Evolutionary conservation across 2,797 vertebrate species (phyloP).

Genomic region (Tachyglossus aculeatus): DNA sequence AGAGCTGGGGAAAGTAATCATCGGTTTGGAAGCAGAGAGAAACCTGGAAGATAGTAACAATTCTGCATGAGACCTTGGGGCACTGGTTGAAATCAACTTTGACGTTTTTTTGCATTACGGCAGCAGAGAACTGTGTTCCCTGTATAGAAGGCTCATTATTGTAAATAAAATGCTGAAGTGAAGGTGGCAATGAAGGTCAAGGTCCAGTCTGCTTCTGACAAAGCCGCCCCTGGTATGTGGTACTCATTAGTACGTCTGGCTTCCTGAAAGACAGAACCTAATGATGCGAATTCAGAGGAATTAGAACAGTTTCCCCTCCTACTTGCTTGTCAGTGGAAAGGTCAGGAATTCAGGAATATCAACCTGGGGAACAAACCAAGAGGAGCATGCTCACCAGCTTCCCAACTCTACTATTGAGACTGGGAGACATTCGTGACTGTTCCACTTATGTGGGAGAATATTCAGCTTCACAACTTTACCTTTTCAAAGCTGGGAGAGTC

Average conservation of each 20-base stretch:
- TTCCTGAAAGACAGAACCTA: neutral
- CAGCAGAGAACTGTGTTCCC: neutral
- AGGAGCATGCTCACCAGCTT: too few relatives aligned
- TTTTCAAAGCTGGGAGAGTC: too few relatives aligned
- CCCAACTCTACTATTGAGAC: too few relatives aligned
- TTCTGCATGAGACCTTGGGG: neutral
- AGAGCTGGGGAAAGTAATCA: neutral
- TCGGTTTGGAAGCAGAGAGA: neutral
- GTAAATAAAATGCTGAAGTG: neutral
- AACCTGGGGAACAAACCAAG: too few relatives aligned
- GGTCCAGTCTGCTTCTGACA: neutral
- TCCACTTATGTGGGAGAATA: too few relatives aligned
- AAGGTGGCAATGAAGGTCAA: constrained; percentile 1
- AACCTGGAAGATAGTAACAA: neutral
- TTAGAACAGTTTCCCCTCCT: too few relatives aligned
- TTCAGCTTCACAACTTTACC: too few relatives aligned
- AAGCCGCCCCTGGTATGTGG: neutral
- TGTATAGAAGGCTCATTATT: neutral
- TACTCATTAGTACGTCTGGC: neutral
- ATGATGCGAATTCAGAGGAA: constrained; percentile 38
- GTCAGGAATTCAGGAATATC: too few relatives aligned
- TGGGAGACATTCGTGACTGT: too few relatives aligned
- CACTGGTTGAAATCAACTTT: neutral
- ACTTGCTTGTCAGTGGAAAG: too few relatives aligned
- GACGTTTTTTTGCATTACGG: neutral